Conservation (phyloP, 2,888 invertebrate species). For the Amphiduros pacificus region DNA sequence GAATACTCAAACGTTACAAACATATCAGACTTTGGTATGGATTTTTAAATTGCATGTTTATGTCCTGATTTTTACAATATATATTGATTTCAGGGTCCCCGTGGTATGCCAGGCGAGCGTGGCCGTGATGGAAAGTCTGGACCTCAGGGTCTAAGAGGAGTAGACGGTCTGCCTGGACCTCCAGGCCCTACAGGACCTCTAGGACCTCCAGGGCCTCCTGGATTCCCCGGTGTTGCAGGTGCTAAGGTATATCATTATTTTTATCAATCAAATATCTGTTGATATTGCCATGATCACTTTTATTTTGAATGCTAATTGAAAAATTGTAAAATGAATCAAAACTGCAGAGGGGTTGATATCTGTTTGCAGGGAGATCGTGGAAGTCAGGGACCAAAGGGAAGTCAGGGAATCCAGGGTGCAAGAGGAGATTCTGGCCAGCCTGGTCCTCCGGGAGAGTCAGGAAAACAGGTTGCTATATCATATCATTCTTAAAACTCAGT, state of each 20-base stretch:
- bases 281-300: too few species aligned
- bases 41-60: background rate
- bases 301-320: too few species aligned
- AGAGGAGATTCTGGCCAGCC: conserved; percentile 67
- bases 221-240: conserved; percentile 34
- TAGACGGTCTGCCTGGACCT: conserved; percentile 22
- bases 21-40: too few species aligned
- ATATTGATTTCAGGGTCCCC: conserved; percentile 34
- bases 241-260: too few species aligned
- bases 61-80: background rate
- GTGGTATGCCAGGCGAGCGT: conserved; percentile 40
- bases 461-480: conserved; percentile 7
- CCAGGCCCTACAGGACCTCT: conserved; percentile 21
- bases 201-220: conserved; percentile 32
- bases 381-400: conserved; percentile 6
- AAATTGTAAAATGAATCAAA: too few species aligned
- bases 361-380: conserved; percentile 16
- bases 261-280: too few species aligned
- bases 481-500: too few species aligned
- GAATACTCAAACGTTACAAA: background rate
- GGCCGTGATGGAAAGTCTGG: conserved; percentile 52
- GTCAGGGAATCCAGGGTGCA: conserved; percentile 3
- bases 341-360: too few species aligned
- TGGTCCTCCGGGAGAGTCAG: conserved; percentile 29
- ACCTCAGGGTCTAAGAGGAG: conserved; percentile 31